Percentiles rank a stretch among this genome's conserved stretches.
Evolutionary conservation across 1,140 invertebrate genomes (phyloP).

Genomic region (Brachionus asplanchnoidis): DNA sequence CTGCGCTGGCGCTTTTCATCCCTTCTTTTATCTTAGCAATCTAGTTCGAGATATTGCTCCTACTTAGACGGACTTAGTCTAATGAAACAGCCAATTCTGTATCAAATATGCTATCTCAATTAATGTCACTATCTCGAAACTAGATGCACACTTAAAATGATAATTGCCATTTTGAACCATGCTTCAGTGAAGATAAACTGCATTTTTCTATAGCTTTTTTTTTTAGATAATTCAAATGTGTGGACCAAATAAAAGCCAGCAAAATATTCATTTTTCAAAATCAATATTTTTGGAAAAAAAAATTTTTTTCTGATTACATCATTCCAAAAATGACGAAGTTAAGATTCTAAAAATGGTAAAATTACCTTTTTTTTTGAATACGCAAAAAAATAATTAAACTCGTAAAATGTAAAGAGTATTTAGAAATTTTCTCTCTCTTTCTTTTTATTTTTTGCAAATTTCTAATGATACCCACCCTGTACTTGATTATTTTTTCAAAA

Average conservation of each 20-base stretch:
- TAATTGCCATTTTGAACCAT: not conserved
- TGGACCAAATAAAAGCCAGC: not conserved
- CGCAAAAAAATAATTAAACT: not conserved
- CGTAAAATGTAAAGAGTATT: not conserved
- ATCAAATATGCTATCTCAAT: not conserved
- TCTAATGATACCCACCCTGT: not conserved
- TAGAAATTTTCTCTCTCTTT: not conserved
- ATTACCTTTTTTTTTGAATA: not conserved
- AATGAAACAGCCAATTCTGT: not conserved
- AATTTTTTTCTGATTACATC: not conserved
- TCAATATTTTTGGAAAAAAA: not conserved
- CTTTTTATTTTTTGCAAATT: not conserved
- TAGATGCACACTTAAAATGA: not conserved
- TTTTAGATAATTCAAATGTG: not conserved
- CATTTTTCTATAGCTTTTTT: not conserved
- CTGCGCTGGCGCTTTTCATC: not conserved
- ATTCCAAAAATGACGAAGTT: not conserved
- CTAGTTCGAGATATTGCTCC: not conserved
- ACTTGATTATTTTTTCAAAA: not conserved
- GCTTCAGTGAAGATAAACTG: not conserved
- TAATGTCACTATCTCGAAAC: slow-evolving; percentile 20
- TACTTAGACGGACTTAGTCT: not conserved
- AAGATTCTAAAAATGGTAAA: not conserved
- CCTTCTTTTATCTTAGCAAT: not conserved
- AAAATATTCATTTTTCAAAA: not conserved